These are phyloP conservation scores for Sula dactylatra DNA, from an alignment of 2,113 vertebrate genomes.

Conservation along the genomic window DNA sequence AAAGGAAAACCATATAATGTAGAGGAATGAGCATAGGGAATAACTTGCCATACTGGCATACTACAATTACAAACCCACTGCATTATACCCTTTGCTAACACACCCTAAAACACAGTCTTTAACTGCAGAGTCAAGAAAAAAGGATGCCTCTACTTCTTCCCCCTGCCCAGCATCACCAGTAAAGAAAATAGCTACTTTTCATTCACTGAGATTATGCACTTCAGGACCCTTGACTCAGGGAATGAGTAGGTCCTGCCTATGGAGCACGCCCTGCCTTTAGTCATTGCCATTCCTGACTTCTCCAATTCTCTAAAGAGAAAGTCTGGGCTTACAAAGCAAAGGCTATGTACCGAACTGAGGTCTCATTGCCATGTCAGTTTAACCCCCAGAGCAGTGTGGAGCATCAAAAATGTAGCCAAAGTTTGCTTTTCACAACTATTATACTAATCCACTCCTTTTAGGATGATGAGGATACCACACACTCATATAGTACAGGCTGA, in stretches of 20 bases:
- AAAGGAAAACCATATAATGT: neutral
- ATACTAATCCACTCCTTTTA: neutral
- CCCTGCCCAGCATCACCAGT: neutral
- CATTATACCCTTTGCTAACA: neutral
- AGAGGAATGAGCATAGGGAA: neutral
- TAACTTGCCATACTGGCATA: neutral
- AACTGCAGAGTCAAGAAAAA: neutral
- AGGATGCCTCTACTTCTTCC: neutral
- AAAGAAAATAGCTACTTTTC: neutral
- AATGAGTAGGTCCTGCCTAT: neutral
- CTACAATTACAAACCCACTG: neutral
- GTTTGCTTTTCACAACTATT: neutral
- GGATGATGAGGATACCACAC: neutral
- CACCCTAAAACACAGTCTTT: neutral
- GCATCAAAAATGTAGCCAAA: neutral
- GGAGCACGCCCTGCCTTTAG: neutral
- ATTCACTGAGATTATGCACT: neutral
- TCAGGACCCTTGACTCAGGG: neutral
- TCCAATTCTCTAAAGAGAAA: neutral
- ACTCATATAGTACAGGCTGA: neutral
- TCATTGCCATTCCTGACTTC: neutral
- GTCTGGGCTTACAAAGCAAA: neutral
- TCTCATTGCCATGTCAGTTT: neutral
- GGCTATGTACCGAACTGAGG: neutral
- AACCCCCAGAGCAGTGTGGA: neutral